Base-by-base conservation (phyloP, 2,113 vertebrate species). In the Nanorana parkeri region DNA sequence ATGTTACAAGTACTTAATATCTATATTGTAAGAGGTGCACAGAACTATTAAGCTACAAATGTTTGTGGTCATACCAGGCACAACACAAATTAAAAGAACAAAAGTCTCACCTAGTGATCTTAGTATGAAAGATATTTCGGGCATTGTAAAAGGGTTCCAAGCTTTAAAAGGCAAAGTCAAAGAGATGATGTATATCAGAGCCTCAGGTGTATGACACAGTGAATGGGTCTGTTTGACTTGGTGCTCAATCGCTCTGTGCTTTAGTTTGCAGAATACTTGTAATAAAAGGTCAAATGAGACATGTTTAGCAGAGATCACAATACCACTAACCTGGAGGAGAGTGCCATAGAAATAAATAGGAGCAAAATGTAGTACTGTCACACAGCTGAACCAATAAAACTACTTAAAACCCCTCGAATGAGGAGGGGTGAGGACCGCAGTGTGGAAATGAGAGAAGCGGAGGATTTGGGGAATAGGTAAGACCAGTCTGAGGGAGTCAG, bases 391-490 rank as follows among this genome's bases (percentile, higher is more conserved):
- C 66, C 28, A 71, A 71, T 65, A 56, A 65, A 66, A 63, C 69
- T 56, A 81, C 58, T 73, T 32, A 55, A 51, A 28, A 65, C 68
- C 20, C 19, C 68, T 36, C 68, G 19, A 23, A 24, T 17, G 60
- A 28, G 79, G 29, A 36, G 41, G 60, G 69, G 16, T 26, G 4
- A 55, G 61, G 69, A 29, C 24, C 29, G 10, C 19, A 67, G 80
- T 60, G 71, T 72, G 56, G 71, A 67, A 28, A 67, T 55, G 80
- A 73, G 11, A 74, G 28, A 67, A 68, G 80, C 80, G 54, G 64
- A 75, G 72, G 72, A 82, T 82, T 76, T 52, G 58, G 72, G 80
- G 61, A 68, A 29, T 56, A 52, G 54, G 60, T 63, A 68, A 74
- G 63, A 67, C 63, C 63, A 29, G 69, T 52, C 75, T 41, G 72